These are phyloP conservation scores for Drosophila dunni DNA, from an alignment of 1,140 invertebrate genomes.

Conservation along the genomic window DNA sequence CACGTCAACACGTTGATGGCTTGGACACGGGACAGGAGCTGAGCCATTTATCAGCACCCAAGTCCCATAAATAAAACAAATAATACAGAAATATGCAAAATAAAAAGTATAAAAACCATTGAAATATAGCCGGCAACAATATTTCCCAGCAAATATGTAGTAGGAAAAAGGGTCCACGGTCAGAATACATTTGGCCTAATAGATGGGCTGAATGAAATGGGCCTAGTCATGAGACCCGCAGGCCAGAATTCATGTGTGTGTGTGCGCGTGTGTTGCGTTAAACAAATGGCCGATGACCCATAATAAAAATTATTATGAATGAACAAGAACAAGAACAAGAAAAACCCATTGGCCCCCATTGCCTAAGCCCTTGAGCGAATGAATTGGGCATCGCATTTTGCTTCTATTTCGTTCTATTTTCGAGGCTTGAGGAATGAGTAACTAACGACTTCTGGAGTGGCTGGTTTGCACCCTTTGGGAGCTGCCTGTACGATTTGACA, in stretches of 20 bases:
- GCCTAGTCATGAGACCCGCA: constrained; percentile 34
- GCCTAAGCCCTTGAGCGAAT: constrained; percentile 29
- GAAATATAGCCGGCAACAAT: constrained; percentile 36
- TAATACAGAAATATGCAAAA: constrained; percentile 81
- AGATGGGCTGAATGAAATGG: constrained; percentile 78
- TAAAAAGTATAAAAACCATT: constrained; percentile 66
- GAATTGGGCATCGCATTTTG: constrained; percentile 25
- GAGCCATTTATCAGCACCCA: constrained; percentile 75
- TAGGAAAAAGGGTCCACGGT: constrained; percentile 40
- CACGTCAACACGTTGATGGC: constrained; percentile 79
- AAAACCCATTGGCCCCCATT: constrained; percentile 69
- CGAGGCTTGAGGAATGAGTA: not conserved
- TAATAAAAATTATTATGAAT: constrained; percentile 83
- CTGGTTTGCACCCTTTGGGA: constrained; percentile 66
- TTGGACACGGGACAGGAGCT: constrained; percentile 27
- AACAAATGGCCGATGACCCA: constrained; percentile 82
- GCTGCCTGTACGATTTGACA: constrained; percentile 17
- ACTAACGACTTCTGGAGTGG: constrained; percentile 19
- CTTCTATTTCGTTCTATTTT: not conserved
- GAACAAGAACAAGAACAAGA: constrained; percentile 71
- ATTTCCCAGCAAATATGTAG: constrained; percentile 5
- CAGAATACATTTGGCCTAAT: constrained; percentile 75
- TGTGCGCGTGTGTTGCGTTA: constrained; percentile 60
- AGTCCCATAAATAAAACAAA: constrained; percentile 80
- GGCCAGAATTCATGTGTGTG: constrained; percentile 16